Percentiles rank a stretch among this genome's conserved stretches.
Evolutionary conservation across 92 coral and sea anemone species (phyloP).

Genomic region (Ricordea florida): DNA sequence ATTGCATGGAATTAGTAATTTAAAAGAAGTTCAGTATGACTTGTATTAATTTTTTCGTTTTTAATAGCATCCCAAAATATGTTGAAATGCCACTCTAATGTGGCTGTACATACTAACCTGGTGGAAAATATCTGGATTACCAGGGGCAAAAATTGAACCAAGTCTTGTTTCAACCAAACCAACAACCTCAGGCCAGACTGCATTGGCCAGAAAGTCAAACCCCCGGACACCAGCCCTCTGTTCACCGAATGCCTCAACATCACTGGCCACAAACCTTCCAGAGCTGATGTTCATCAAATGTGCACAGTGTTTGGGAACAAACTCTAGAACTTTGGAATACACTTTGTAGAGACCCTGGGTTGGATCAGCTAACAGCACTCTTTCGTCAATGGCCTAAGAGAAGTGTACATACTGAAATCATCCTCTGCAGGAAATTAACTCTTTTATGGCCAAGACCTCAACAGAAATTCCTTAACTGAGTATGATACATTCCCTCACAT

Average conservation of each 20-base stretch:
- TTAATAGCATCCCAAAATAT: too few species aligned
- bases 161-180: constrained; percentile 75
- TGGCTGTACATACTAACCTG: constrained; percentile 53
- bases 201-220: constrained; percentile 91
- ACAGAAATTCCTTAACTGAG: too few species aligned
- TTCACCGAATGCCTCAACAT: constrained; percentile 55
- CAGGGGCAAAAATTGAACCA: constrained; percentile 96
- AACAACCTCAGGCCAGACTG: constrained; percentile 97
- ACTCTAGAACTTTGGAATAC: constrained; percentile 88
- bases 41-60: too few species aligned
- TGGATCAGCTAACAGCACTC: constrained; percentile 63
- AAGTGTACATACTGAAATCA: neutral
- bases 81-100: too few species aligned
- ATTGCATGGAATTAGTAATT: neutral
- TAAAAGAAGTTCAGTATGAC: neutral
- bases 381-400: constrained; percentile 69
- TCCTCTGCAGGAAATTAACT: too few species aligned
- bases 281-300: constrained; percentile 89
- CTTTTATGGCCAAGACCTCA: too few species aligned
- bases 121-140: constrained; percentile 95
- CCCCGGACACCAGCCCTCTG: constrained; percentile 90
- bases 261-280: constrained; percentile 73
- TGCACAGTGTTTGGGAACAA: constrained; percentile 91
- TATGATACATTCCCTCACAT: too few species aligned
- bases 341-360: constrained; percentile 64